Conservation (phyloP, 2,113 vertebrate species). For the Aix galericulata region DNA sequence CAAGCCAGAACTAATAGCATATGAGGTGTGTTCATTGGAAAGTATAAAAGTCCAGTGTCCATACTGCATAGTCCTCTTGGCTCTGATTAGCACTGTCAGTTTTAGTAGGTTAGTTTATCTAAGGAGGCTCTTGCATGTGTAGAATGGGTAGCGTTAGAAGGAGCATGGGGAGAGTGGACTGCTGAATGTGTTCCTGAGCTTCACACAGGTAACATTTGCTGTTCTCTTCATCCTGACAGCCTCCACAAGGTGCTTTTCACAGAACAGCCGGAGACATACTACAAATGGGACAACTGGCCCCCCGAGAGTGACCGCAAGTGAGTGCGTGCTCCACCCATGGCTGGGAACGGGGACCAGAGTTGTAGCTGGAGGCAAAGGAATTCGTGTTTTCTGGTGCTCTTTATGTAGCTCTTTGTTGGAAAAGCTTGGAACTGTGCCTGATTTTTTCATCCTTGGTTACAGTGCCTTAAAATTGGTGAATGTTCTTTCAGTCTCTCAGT, state of each 20-base stretch:
- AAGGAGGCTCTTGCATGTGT: neutral
- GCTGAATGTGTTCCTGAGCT: neutral
- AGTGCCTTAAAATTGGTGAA: neutral
- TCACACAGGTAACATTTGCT: neutral
- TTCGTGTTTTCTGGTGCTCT: neutral
- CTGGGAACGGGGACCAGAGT: neutral
- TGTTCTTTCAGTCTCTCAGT: conserved; percentile 14
- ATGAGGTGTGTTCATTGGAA: neutral
- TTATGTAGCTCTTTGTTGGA: neutral
- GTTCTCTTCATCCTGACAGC: conserved; percentile 64
- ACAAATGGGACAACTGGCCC: conserved; percentile 99
- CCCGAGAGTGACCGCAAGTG: conserved; percentile 98
- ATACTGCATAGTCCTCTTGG: neutral
- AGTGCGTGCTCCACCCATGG: neutral
- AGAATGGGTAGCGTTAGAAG: neutral
- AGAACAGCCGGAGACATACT: conserved; percentile 97
- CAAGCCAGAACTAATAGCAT: neutral
- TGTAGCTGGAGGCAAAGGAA: neutral
- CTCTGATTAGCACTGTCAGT: neutral
- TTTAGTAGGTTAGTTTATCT: neutral
- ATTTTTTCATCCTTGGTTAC: conserved; percentile 22
- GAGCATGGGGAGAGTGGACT: neutral
- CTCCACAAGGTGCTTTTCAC: conserved; percentile 99
- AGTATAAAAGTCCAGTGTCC: neutral
- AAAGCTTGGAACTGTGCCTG: neutral